phyloP scores from a whole-genome alignment of 92 coral and sea anemone genomes.

The Zoanthus sansibaricus region DNA sequence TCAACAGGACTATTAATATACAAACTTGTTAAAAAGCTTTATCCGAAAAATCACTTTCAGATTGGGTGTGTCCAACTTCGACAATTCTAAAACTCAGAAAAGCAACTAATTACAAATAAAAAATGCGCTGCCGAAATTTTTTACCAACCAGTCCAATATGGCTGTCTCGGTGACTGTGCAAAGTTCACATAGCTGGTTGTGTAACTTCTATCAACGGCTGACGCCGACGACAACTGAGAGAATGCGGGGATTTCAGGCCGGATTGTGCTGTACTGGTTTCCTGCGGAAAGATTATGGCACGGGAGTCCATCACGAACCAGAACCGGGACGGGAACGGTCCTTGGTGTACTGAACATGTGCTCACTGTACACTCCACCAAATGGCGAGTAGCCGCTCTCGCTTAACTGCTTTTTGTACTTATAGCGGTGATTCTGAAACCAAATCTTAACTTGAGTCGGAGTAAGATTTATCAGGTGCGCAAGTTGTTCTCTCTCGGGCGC shows the following conservation, averaged over 20 bases:
- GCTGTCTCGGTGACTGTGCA: conserved; percentile 34
- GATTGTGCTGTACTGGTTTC: conserved; percentile 28
- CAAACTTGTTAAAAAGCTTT: not conserved
- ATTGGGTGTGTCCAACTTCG: not conserved
- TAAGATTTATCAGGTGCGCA: conserved; percentile 84
- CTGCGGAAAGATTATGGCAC: conserved; percentile 52
- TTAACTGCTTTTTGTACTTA: conserved; percentile 90
- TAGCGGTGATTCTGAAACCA: conserved; percentile 99
- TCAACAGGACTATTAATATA: not conserved
- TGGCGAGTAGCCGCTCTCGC: conserved; percentile 74
- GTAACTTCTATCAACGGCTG: conserved; percentile 45
- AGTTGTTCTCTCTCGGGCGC: conserved; percentile 96
- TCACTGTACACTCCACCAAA: conserved; percentile 59
- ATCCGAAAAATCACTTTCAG: not conserved
- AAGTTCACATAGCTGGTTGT: conserved; percentile 28
- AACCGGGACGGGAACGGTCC: conserved; percentile 80
- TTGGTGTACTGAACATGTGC: conserved; percentile 54
- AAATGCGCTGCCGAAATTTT: not conserved
- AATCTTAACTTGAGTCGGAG: conserved; percentile 98
- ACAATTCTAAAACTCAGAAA: not conserved
- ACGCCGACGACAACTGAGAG: conserved; percentile 32
- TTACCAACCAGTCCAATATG: conserved; percentile 48
- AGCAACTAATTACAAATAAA: not conserved
- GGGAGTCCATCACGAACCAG: conserved; percentile 82
- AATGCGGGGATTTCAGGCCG: conserved; percentile 28